A percentile compares a stretch with the other conserved stretches of the same genome.
Evolutionary conservation across 2,797 vertebrate species (phyloP).

Genomic region (Babyrousa celebensis): DNA sequence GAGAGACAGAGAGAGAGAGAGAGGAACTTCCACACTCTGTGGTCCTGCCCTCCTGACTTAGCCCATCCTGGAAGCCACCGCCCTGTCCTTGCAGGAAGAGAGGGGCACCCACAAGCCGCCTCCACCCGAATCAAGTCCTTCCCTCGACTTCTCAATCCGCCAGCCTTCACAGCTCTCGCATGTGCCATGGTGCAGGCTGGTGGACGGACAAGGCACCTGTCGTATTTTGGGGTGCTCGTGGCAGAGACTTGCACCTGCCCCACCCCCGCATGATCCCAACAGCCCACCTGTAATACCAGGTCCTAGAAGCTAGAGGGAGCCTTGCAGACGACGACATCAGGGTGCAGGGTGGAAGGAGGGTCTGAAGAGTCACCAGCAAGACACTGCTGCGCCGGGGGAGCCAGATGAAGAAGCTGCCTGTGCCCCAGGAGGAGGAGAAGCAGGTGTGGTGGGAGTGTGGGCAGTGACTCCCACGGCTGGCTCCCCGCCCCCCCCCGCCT

Average conservation of each 20-base stretch:
- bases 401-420: rapidly evolving
- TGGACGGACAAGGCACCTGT: neutral
- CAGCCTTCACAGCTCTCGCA: neutral
- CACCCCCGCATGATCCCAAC: rapidly evolving
- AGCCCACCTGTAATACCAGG: rapidly evolving
- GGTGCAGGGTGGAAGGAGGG: neutral
- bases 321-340: neutral
- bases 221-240: no score
- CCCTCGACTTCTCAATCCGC: neutral
- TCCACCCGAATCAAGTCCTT: no score
- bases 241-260: rapidly evolving
- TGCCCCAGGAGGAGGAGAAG: neutral
- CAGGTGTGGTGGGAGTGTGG: rapidly evolving
- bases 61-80: neutral
- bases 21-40: neutral
- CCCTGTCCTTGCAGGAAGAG: neutral
- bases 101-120: rapidly evolving
- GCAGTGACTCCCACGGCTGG: neutral
- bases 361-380: neutral
- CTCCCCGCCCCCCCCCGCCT: no score
- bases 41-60: neutral
- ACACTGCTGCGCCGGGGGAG: rapidly evolving
- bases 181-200: rapidly evolving
- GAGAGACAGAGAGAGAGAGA: no score
- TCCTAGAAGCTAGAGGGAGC: neutral